Evolutionary conservation across 37 sponge, comb jelly and placozoan species (phyloP), one percentile per base, ranked within the genome.

Genomic region (Bolinopsis microptera): DNA sequence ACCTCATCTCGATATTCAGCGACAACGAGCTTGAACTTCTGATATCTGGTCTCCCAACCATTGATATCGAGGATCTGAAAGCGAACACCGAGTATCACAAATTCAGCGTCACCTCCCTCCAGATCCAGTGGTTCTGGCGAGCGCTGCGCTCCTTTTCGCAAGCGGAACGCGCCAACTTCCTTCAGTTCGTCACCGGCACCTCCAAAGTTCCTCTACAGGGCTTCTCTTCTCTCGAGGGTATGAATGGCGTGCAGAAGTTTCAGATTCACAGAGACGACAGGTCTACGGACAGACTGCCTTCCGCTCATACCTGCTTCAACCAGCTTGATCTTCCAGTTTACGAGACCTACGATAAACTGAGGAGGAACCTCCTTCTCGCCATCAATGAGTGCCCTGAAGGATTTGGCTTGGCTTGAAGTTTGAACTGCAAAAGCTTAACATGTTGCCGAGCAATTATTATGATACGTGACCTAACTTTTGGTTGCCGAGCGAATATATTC

Each of bases 111-210:
- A 93, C 37, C 28, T 97, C 97, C 34, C 94, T 97, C 41, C 77
- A 99, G 97, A 95, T 97, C 35, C 97, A 97, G 76, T 99, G 99
- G 99, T 97, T 99, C 93, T 99, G 99, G 99, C 83, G 99, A 38
- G 99, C 97, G 0, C 94, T 99, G 83, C 95, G 96, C 0, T 96
- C 99, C n/a, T 99, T 95, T 94, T 96, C 96, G 37, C 97, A 99
- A 90, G 96, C 96, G 0, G 96, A 97, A 41, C 92, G 97, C n/a
- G 99, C 99, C 39, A 83, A 95, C n/a, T 99, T 99, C 94, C 94
- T 99, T 1, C 99, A 99, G 94, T 99, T 99, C 95, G 99, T 99
- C 38, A 99, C 99, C 0, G 99, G 99, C 32, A 99, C 99, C 34
- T 96, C 96, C 33, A 95, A 95, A 69, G 99, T 99, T 21, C 99